Base-by-base conservation (phyloP, 2,113 vertebrate species). In the Macrotus californicus region DNA sequence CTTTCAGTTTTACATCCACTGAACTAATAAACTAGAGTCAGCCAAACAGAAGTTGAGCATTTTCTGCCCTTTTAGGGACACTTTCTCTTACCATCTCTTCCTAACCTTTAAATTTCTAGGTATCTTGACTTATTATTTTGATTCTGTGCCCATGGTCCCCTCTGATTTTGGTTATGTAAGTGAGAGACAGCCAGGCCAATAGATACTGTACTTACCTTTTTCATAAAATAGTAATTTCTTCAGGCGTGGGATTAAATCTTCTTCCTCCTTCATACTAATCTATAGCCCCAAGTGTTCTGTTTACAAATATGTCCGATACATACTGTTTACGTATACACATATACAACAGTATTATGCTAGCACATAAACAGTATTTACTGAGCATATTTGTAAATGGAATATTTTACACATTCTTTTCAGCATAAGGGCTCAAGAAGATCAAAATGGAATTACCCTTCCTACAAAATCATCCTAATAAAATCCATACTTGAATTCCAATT, bases 391-490 rank as follows among this genome's bases (percentile, higher is more conserved):
- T n/a, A n/a, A n/a, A n/a, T 39, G 26, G 3, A 87, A 76, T 94
- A 54, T 66, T 93, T 87, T 87, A 87, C 5, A 86, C 43, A 85
- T 91, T 84, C 36, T 94, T 92, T 59, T 24, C 72, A 84, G 72
- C 69, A 61, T 46, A 83, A 83, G 61, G 0, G 7, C 50, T 88
- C 59, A 82, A 81, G 39, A 87, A 70, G 34, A 13, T 92, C 18
- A n/a, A 87, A 96, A 16, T 5, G 39, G 64, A 93, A 72, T 91
- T 46, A 87, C 52, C 21, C 2, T 76, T 72, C 34, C n/a, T 70
- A 39, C 59, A 61, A 88, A 94, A 83, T 31, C 43, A 66, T 93
- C 48, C 34, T 67, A 79, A 92, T 75, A 87, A 90, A 92, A 91
- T 21, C 24, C 22, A 76, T 29, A 56, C 4, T 52, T 80, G 10